These are phyloP conservation scores for Colaptes auratus DNA, from an alignment of 2,113 vertebrate species.

Conservation along the genomic window DNA sequence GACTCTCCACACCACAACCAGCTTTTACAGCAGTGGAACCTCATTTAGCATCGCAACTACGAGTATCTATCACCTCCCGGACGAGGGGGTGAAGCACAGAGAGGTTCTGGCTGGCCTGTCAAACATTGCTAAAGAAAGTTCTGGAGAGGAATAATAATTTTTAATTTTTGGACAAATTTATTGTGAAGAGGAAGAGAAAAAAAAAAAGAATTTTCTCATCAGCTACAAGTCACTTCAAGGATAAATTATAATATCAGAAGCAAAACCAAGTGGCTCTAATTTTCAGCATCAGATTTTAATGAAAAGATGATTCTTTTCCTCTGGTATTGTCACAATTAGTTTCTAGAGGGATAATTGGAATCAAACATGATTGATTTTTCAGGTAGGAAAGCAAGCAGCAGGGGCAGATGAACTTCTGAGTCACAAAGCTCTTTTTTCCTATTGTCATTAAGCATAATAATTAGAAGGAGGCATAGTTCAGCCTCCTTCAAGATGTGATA, in stretches of 20 bases:
- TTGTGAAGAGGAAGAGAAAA: not conserved
- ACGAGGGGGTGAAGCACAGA: not conserved
- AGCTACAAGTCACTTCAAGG: not conserved
- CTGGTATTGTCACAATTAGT: conserved; percentile 19
- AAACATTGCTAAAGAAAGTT: not conserved
- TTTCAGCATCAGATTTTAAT: conserved; percentile 2
- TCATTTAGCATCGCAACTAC: not conserved
- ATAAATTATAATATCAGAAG: not conserved
- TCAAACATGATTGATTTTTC: conserved; percentile 53
- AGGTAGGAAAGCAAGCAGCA: conserved; percentile 9
- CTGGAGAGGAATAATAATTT: not conserved
- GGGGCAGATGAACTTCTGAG: conserved; percentile 38
- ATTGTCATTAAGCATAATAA: conserved; percentile 30
- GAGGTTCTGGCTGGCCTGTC: not conserved
- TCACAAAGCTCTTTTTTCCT: not conserved
- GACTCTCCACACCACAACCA: not conserved
- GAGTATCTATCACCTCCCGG: not conserved
- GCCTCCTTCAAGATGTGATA: conserved; percentile 6
- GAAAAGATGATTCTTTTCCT: not conserved
- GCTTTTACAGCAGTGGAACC: not conserved
- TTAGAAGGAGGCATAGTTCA: conserved; percentile 29
- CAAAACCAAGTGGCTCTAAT: not conserved
- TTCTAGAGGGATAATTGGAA: conserved; percentile 11
- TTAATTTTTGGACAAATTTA: not conserved
- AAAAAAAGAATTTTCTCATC: not conserved